phyloP scores from a whole-genome alignment of 2,888 invertebrate species.

The Melinaea menophilus region DNA sequence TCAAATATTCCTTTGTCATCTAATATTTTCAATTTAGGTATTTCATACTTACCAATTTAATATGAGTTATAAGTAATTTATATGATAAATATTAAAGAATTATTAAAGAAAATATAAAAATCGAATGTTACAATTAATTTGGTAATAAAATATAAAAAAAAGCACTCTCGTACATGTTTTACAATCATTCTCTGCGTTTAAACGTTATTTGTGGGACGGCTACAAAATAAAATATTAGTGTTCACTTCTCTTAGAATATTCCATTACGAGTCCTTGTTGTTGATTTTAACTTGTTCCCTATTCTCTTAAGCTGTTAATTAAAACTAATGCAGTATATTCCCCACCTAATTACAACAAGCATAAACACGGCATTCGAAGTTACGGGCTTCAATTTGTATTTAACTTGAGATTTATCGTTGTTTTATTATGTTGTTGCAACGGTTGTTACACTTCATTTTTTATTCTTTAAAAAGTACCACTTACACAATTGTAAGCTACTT shows the following conservation, averaged over 20 bases:
- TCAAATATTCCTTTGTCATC: too few relatives aligned
- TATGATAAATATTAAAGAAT: too few relatives aligned
- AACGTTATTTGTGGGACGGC: neutral
- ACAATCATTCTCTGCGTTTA: neutral
- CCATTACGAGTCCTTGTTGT: slow-evolving; percentile 7
- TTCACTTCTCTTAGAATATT: slow-evolving; percentile 1
- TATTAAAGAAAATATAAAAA: too few relatives aligned
- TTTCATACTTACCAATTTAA: too few relatives aligned
- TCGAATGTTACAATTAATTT: too few relatives aligned
- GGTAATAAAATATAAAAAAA: too few relatives aligned
- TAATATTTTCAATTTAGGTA: too few relatives aligned
- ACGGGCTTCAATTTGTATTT: slow-evolving; percentile 16
- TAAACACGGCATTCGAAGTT: slow-evolving; percentile 16
- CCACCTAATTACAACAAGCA: slow-evolving; percentile 5
- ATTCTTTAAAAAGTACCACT: neutral
- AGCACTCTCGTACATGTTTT: neutral
- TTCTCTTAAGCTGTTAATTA: slow-evolving; percentile 30
- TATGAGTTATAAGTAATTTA: too few relatives aligned
- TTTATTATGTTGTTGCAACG: slow-evolving; percentile 1
- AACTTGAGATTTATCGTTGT: slow-evolving; percentile 17
- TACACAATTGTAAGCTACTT: too few relatives aligned
- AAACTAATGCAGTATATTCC: slow-evolving; percentile 30
- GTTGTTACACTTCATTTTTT: neutral
- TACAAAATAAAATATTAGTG: neutral
- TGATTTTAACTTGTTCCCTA: slow-evolving; percentile 32